A percentile compares a stretch with the other conserved stretches of the same genome.
phyloP scores from a whole-genome alignment of 2,113 vertebrate species.

The Anolis carolinensis region DNA sequence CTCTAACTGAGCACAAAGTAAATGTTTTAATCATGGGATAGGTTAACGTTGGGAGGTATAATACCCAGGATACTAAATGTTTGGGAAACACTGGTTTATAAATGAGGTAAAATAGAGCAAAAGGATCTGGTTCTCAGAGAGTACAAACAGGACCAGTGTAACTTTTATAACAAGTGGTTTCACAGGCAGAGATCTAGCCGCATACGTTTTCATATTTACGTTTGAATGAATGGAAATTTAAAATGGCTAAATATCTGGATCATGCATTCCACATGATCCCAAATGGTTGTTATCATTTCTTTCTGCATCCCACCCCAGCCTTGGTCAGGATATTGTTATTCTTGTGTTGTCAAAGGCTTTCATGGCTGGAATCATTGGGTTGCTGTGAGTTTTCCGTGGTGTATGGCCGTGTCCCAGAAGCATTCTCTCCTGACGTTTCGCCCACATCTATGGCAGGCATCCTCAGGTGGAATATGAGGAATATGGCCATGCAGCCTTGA shows the following conservation, averaged over 20 bases:
- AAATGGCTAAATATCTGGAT: not conserved
- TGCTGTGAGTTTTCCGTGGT: too few relatives aligned
- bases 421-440: too few relatives aligned
- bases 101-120: not conserved
- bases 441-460: too few relatives aligned
- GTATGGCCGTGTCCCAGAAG: too few relatives aligned
- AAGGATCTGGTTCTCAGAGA: not conserved
- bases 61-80: not conserved
- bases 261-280: not conserved
- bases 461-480: too few relatives aligned
- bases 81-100: constrained; percentile 1
- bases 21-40: not conserved
- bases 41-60: too few relatives aligned
- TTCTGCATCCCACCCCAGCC: not conserved
- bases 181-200: not conserved
- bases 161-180: not conserved
- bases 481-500: too few relatives aligned
- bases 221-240: not conserved
- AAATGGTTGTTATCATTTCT: not conserved
- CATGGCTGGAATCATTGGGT: too few relatives aligned
- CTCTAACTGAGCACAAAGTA: not conserved
- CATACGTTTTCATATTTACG: not conserved
- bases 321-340: not conserved
- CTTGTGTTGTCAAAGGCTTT: too few relatives aligned
- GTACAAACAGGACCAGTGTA: not conserved